phyloP scores from a whole-genome alignment of 1,140 invertebrate species.

The Ectropis grisescens region DNA sequence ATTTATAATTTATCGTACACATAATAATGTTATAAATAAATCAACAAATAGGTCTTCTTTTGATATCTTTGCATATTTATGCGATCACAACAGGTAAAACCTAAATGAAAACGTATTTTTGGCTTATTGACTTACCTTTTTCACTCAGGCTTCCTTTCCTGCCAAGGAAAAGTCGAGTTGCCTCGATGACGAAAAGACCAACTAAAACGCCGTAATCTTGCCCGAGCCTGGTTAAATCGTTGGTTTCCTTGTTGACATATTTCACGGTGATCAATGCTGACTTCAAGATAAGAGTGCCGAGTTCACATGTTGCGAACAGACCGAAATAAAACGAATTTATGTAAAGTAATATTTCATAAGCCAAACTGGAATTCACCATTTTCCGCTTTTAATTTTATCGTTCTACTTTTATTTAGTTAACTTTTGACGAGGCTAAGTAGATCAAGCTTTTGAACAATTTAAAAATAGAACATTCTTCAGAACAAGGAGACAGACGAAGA shows the following conservation, averaged over 20 bases:
- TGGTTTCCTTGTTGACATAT: constrained; percentile 72
- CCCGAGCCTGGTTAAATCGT: constrained; percentile 77
- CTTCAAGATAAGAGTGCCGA: constrained; percentile 82
- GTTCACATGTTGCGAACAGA: constrained; percentile 84
- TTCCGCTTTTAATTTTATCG: no score
- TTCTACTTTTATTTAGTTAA: constrained; percentile 5
- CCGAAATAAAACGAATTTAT: constrained; percentile 89
- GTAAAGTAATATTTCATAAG: constrained; percentile 85
- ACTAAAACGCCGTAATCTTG: constrained; percentile 84
- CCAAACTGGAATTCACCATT: constrained; percentile 80
- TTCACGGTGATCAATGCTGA: constrained; percentile 72
- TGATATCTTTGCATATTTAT: no score
- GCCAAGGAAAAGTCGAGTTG: constrained; percentile 82
- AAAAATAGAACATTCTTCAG: no score
- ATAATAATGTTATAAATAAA: no score
- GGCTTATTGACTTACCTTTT: constrained; percentile 76
- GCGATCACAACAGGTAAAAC: no score
- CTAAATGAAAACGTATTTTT: no score
- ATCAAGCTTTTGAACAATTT: no score
- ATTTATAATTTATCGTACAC: no score
- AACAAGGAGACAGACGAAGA: no score
- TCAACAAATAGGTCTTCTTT: no score
- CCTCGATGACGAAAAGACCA: constrained; percentile 83
- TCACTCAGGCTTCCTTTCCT: constrained; percentile 90
- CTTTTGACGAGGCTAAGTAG: no score